A percentile compares a stretch with the other conserved stretches of the same genome.
These are phyloP conservation scores for Hyphantria cunea DNA, from an alignment of 1,140 invertebrate species.

Conservation along the genomic window DNA sequence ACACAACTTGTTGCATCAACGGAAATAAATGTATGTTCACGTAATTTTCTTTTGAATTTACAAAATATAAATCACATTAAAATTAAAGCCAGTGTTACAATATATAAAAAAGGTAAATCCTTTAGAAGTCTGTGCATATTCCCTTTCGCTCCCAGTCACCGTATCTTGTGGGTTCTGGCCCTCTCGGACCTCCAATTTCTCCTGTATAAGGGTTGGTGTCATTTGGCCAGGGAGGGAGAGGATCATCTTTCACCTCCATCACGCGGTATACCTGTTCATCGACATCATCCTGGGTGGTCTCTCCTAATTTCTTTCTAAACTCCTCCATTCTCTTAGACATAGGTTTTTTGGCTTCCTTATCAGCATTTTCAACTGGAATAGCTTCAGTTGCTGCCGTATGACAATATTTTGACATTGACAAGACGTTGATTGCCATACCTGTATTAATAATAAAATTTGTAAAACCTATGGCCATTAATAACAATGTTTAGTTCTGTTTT, in stretches of 20 bases:
- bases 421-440: slow-evolving; percentile 3
- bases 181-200: slow-evolving; percentile 96
- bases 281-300: slow-evolving; percentile 84
- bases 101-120: neutral
- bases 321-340: slow-evolving; percentile 76
- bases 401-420: slow-evolving; percentile 39
- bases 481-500: too few species aligned
- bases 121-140: slow-evolving; percentile 96
- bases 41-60: too few species aligned
- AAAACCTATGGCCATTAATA: too few species aligned
- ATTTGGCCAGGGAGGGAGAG: slow-evolving; percentile 92
- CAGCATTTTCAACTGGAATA: slow-evolving; percentile 19
- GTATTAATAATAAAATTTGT: slow-evolving; percentile 11
- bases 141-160: slow-evolving; percentile 99
- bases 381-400: slow-evolving; percentile 36
- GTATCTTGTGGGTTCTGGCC: slow-evolving; percentile 99
- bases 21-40: too few species aligned
- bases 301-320: slow-evolving; percentile 84
- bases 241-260: slow-evolving; percentile 91
- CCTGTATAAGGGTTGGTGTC: slow-evolving; percentile 96
- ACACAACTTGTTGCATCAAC: too few species aligned
- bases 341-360: slow-evolving; percentile 40
- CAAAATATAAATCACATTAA: too few species aligned
- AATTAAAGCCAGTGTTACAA: too few species aligned
- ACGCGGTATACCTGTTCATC: slow-evolving; percentile 85